These are phyloP conservation scores for Scaptodrosophila latifasciaeformis DNA, from an alignment of 2,888 invertebrate genomes.

Conservation along the genomic window DNA sequence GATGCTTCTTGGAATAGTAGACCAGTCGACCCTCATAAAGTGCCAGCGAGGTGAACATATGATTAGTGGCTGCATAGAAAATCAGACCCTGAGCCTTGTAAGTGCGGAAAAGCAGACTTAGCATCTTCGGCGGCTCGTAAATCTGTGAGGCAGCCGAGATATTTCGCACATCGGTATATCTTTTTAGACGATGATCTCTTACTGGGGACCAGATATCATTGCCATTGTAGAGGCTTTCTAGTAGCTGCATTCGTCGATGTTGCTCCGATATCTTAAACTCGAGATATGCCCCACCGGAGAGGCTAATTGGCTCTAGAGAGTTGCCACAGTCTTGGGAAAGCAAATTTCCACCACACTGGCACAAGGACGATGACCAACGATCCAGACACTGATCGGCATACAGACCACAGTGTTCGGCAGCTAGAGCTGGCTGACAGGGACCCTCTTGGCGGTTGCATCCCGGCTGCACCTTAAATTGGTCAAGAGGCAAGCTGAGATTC, in stretches of 20 bases:
- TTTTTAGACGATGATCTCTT: slow-evolving; percentile 67
- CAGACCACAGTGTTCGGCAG: slow-evolving; percentile 77
- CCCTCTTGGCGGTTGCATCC: slow-evolving; percentile 85
- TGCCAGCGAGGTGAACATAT: slow-evolving; percentile 89
- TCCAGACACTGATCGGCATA: slow-evolving; percentile 84
- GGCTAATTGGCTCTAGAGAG: slow-evolving; percentile 86
- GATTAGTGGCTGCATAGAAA: slow-evolving; percentile 90
- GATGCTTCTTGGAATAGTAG: slow-evolving; percentile 87
- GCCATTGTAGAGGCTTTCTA: slow-evolving; percentile 86
- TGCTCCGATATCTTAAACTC: slow-evolving; percentile 88
- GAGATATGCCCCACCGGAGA: slow-evolving; percentile 86
- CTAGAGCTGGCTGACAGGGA: slow-evolving; percentile 78
- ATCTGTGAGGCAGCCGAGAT: slow-evolving; percentile 68
- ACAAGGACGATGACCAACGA: slow-evolving; percentile 86
- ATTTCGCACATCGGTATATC: slow-evolving; percentile 69
- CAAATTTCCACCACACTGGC: slow-evolving; percentile 81
- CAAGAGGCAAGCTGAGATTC: slow-evolving; percentile 86
- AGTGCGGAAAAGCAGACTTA: slow-evolving; percentile 89
- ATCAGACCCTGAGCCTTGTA: slow-evolving; percentile 85
- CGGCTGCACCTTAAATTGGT: slow-evolving; percentile 83
- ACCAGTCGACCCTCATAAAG: slow-evolving; percentile 84
- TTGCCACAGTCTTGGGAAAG: slow-evolving; percentile 87
- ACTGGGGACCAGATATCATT: slow-evolving; percentile 81
- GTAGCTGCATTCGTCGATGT: slow-evolving; percentile 88
- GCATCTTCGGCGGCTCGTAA: slow-evolving; percentile 80